Evolutionary conservation across 1,140 invertebrate species (phyloP).

Genomic region (Agrypnia vestita): DNA sequence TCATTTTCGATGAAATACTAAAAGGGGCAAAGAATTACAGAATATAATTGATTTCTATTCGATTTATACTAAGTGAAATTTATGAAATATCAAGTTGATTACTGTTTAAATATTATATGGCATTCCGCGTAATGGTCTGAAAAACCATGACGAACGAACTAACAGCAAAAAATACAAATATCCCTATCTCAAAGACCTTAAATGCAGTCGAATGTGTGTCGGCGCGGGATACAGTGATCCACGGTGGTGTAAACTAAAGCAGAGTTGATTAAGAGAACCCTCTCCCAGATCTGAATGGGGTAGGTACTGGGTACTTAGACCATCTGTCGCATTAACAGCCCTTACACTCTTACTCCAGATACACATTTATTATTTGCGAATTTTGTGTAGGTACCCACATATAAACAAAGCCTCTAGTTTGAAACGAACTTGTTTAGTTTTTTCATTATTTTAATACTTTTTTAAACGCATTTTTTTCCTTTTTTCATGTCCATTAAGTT

Average conservation of each 20-base stretch:
- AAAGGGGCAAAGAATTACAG: no score
- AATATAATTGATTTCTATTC: no score
- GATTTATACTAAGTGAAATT: no score
- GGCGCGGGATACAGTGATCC: not conserved
- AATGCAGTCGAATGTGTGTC: constrained; percentile 55
- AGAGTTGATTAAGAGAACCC: constrained; percentile 57
- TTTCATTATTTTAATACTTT: no score
- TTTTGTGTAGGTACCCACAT: not conserved
- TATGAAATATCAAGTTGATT: not conserved
- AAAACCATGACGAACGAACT: constrained; percentile 15
- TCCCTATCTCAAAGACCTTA: constrained; percentile 49
- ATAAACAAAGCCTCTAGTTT: not conserved
- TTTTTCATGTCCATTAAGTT: no score
- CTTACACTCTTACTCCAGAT: not conserved
- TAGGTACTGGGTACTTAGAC: constrained; percentile 47
- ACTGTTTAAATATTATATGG: not conserved
- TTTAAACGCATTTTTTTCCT: no score
- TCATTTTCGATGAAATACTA: no score
- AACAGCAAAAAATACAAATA: constrained; percentile 29
- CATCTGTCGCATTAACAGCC: constrained; percentile 57
- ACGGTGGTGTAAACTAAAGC: constrained; percentile 55
- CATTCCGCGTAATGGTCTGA: constrained; percentile 1
- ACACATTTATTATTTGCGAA: not conserved
- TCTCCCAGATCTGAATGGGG: constrained; percentile 43
- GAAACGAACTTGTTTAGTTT: no score